Evolutionary conservation across 1,140 invertebrate genomes (phyloP), one percentile per base, ranked within the genome.

Genomic region (Drosophila quadrilineata): DNA sequence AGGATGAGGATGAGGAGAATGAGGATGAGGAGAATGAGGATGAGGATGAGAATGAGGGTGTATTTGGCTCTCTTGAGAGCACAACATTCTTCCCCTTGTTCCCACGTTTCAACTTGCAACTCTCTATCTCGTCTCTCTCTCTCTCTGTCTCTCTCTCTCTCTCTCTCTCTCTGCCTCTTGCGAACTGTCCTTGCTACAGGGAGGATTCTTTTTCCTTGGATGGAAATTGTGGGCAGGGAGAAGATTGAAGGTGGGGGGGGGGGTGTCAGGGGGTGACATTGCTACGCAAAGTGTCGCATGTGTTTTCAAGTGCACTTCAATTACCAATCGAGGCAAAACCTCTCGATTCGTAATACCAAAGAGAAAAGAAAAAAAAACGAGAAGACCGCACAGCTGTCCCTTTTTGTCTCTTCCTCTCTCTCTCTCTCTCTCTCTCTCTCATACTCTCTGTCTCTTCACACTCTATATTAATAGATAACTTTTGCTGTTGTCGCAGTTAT

Each of bases 231-330:
- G n/a, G n/a, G n/a, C n/a, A n/a, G n/a, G n/a, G n/a, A n/a, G n/a
- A n/a, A n/a, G n/a, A n/a, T n/a, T n/a, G n/a, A n/a, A n/a, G n/a
- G n/a, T 21, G n/a, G 21, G 41, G 60, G 33, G 59, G 70, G 71
- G 67, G 75, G 72, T 71, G 68, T 70, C 53, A 36, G 40, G 6
- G 14, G 9, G 14, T 56, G 50, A 21, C 59, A 21, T 50, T 56
- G 31, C 24, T 31, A 59, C 24, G 63, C 54, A 71, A 80, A 82
- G 76, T 84, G 77, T 82, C 79, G 77, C 77, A 84, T 82, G 52
- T 82, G 77, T 84, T 82, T 77, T 84, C 77, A 77, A 84, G 77
- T 84, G 77, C 77, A 84, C 77, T 84, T 85, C 64, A 84, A 84
- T 77, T 82, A 71, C 56, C 56, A 21, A 67, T 21, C 56, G 46